Evolutionary conservation across 2,888 invertebrate genomes (phyloP).

Genomic region (Nemapogon koenigi): DNA sequence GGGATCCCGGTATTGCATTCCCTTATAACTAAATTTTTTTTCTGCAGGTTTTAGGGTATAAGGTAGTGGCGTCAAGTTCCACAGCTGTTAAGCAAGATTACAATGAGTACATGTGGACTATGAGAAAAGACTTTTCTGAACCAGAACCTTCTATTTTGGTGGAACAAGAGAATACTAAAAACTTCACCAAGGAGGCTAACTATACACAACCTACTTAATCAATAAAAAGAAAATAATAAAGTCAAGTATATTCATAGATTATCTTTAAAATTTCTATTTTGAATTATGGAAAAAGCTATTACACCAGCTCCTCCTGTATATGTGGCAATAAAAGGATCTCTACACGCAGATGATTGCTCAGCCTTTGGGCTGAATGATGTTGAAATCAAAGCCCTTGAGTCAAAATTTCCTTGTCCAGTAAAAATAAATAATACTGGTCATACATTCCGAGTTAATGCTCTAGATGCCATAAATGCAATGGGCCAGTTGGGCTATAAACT

Average conservation of each 20-base stretch:
- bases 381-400: constrained; percentile 73
- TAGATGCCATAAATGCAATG: constrained; percentile 75
- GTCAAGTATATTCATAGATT: not conserved
- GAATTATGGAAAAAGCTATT: no score
- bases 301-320: constrained; percentile 53
- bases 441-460: constrained; percentile 74
- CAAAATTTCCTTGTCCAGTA: constrained; percentile 73
- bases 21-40: constrained; percentile 1
- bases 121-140: constrained; percentile 86
- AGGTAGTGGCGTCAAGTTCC: constrained; percentile 86
- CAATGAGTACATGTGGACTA: constrained; percentile 93
- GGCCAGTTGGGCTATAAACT: constrained; percentile 81
- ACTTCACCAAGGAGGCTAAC: constrained; percentile 67
- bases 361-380: constrained; percentile 78
- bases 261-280: no score
- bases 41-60: constrained; percentile 79
- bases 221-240: constrained; percentile 49
- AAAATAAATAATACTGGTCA: constrained; percentile 65
- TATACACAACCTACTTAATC: constrained; percentile 43
- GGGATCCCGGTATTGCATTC: no score
- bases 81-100: constrained; percentile 87
- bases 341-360: constrained; percentile 75
- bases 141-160: constrained; percentile 76
- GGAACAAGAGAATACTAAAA: constrained; percentile 68
- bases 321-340: constrained; percentile 79